These are phyloP conservation scores for Catharus fuscescens DNA, from an alignment of 2,113 vertebrate genomes.

Conservation along the genomic window DNA sequence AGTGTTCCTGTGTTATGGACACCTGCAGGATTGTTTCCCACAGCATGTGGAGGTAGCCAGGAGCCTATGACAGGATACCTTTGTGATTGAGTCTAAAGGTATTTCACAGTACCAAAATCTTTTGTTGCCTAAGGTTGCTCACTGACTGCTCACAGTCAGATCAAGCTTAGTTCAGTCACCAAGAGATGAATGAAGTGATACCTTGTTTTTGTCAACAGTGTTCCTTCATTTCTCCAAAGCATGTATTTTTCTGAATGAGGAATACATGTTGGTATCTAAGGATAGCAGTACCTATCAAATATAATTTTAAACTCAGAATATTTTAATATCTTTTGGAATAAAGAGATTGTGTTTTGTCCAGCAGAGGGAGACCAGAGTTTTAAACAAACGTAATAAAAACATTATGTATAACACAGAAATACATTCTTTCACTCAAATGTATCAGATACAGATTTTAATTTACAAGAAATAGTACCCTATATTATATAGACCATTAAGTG, in stretches of 20 bases:
- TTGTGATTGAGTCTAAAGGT: neutral
- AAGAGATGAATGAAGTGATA: neutral
- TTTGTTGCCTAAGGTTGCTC: neutral
- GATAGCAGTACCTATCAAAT: neutral
- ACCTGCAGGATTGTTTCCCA: neutral
- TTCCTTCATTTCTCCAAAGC: neutral
- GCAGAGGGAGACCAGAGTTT: slow-evolving; percentile 22
- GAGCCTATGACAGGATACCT: neutral
- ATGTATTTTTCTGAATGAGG: neutral
- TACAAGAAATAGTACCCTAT: neutral
- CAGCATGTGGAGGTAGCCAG: neutral
- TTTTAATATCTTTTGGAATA: neutral
- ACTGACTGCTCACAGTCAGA: neutral
- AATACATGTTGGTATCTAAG: neutral
- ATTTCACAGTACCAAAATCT: neutral
- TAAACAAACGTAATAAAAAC: neutral
- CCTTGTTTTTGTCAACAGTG: neutral
- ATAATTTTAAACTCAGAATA: neutral
- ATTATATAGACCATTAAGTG: neutral
- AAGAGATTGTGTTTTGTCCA: neutral
- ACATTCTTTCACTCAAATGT: neutral
- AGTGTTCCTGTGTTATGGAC: neutral
- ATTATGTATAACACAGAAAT: neutral
- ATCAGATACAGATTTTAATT: neutral
- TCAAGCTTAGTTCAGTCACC: neutral